phyloP scores from a whole-genome alignment of 2,888 invertebrate genomes.

The Toxonevra muliebris region DNA sequence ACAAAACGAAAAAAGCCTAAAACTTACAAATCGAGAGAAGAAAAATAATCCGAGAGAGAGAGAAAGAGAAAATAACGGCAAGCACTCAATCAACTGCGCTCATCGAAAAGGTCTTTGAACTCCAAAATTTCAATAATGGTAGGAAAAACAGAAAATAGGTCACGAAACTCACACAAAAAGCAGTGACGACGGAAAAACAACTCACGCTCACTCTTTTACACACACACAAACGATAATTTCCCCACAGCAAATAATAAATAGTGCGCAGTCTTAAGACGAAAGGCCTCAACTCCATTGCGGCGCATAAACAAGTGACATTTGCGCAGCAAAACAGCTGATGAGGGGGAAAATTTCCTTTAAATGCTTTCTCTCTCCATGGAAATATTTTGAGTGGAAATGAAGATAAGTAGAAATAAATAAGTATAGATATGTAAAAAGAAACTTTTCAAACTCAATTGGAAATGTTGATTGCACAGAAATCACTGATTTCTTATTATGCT shows the following conservation, averaged over 20 bases:
- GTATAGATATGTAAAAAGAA: too few species aligned
- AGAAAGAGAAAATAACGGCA: neutral
- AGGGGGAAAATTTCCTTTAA: neutral
- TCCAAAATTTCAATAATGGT: conserved; percentile 46
- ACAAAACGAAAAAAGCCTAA: too few species aligned
- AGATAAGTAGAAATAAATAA: too few species aligned
- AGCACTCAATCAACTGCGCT: too few species aligned
- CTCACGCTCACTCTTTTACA: neutral
- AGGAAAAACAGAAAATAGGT: conserved; percentile 54
- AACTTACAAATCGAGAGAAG: too few species aligned
- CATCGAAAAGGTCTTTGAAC: conserved; percentile 59
- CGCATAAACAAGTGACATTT: neutral
- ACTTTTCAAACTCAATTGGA: too few species aligned
- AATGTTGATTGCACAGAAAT: too few species aligned
- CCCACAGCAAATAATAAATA: neutral
- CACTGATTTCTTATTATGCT: too few species aligned
- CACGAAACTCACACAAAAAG: conserved; percentile 43
- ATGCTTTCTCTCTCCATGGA: too few species aligned
- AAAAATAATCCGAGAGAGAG: too few species aligned
- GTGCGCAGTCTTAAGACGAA: neutral
- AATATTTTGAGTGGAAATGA: too few species aligned
- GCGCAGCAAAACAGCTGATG: conserved; percentile 2
- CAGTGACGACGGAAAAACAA: neutral
- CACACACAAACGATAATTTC: neutral
- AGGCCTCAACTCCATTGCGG: neutral